Percentiles rank a stretch among this genome's conserved stretches.
Evolutionary conservation across 2,797 vertebrate species (phyloP).

Genomic region (Apodemus agrarius): DNA sequence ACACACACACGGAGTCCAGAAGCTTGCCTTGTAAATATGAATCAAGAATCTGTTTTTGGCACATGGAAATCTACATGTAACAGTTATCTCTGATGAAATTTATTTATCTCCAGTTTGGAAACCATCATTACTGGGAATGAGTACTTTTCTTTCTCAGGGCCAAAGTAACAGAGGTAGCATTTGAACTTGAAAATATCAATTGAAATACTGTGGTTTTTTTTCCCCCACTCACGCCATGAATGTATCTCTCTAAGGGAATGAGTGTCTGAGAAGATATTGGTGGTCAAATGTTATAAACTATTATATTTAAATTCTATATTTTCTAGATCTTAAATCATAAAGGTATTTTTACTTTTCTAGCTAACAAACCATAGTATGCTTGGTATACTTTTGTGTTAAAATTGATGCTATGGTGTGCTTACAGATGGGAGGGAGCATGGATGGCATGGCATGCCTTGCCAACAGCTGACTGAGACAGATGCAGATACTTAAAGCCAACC

Average conservation of each 20-base stretch:
- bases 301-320: not conserved
- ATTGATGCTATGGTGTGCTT: not conserved
- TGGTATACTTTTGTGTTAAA: not conserved
- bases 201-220: not conserved
- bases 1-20: not conserved
- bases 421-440: not conserved
- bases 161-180: not conserved
- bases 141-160: not conserved
- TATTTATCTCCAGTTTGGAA: not conserved
- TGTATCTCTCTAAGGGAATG: not conserved
- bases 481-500: not conserved
- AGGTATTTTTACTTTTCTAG: not conserved
- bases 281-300: not conserved
- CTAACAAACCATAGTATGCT: slow-evolving; percentile 14
- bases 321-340: slow-evolving; percentile 13
- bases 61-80: not conserved
- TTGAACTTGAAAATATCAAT: not conserved
- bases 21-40: not conserved
- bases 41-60: not conserved
- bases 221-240: not conserved
- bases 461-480: not conserved
- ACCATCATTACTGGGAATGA: not conserved
- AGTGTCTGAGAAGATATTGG: not conserved
- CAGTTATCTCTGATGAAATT: not conserved
- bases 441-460: not conserved